These are phyloP conservation scores for Nasua narica DNA, from an alignment of 2,797 vertebrate species.

Conservation along the genomic window DNA sequence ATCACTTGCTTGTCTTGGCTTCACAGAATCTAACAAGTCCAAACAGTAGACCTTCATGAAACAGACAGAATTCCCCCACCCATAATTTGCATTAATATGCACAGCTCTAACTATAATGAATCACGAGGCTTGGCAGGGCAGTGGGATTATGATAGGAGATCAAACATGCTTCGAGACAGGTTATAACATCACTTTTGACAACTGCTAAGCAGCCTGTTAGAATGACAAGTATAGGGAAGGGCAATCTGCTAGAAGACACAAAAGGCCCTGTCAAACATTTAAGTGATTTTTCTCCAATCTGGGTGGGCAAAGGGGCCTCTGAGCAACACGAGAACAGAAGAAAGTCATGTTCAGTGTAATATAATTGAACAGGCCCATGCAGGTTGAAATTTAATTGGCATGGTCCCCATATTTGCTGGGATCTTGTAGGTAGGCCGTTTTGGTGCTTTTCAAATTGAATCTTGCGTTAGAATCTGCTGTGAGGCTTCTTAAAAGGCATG, in stretches of 20 bases:
- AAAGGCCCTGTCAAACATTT: constrained; percentile 32
- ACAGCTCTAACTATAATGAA: background rate
- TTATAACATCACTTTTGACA: constrained; percentile 49
- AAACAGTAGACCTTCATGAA: constrained; percentile 48
- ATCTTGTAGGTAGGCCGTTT: background rate
- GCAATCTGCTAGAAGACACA: background rate
- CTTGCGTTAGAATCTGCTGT: background rate
- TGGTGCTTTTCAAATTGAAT: background rate
- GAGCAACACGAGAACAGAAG: background rate
- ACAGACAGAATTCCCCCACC: constrained; percentile 3
- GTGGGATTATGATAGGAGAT: constrained; percentile 50
- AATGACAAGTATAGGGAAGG: background rate
- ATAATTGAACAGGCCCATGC: background rate
- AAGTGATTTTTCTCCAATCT: background rate
- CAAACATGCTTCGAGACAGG: constrained; percentile 40
- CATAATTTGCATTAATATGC: background rate
- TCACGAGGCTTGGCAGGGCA: background rate
- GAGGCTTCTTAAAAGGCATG: background rate
- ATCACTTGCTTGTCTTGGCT: background rate
- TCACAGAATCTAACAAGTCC: background rate
- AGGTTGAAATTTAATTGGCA: background rate
- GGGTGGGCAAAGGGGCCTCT: background rate
- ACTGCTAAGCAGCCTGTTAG: constrained; percentile 9
- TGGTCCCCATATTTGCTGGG: background rate
- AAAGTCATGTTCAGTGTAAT: background rate